Evolutionary conservation across 1,140 invertebrate species (phyloP), one percentile per base, ranked within the genome.

Genomic region (Belonocnema kinseyi): DNA sequence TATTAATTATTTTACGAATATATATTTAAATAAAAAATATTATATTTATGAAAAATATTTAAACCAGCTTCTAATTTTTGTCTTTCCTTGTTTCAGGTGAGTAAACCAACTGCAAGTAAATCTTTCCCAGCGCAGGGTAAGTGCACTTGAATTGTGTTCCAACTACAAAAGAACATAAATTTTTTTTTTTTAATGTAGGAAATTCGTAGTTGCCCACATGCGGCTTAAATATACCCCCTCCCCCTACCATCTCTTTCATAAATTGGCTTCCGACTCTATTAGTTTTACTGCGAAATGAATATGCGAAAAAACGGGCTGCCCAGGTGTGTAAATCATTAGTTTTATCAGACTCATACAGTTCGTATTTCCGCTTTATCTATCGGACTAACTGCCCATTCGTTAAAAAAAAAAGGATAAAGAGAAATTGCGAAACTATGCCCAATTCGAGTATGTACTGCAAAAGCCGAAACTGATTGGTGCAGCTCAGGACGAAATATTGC

Each of bases 301-400:
- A 87, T 80, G 80, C 75, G 79, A 73, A 73, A 77, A 76, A 80
- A 61, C 75, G 50, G 75, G 56, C 52, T 73, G 72, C 66, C 70
- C 78, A 71, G 77, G 80, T 78, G 71, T 82, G 85, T 89, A 90
- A 90, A 89, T 90, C 88, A 89, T 89, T 88, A 88, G 87, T 85
- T 90, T 90, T 90, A 89, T 89, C 88, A 87, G 86, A 79, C 85
- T 89, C 86, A 90, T 88, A 84, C 87, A 87, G 83, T 88, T 79
- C 83, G 83, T 85, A 85, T 86, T 86, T 86, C 80, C 83, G 83
- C 82, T 90, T 89, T 90, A 90, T 90, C 88, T 90, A 83, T 85
- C 82, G 85, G 80, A 73, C 86, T 87, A 88, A 83, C 78, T 84
- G 84, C 75, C 84, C 85, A 85, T 87, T 86, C 87, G 82, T 83